Percentiles rank a stretch among this genome's conserved stretches.
phyloP scores from a whole-genome alignment of 2,113 vertebrate species.

The Nannospalax galili region DNA sequence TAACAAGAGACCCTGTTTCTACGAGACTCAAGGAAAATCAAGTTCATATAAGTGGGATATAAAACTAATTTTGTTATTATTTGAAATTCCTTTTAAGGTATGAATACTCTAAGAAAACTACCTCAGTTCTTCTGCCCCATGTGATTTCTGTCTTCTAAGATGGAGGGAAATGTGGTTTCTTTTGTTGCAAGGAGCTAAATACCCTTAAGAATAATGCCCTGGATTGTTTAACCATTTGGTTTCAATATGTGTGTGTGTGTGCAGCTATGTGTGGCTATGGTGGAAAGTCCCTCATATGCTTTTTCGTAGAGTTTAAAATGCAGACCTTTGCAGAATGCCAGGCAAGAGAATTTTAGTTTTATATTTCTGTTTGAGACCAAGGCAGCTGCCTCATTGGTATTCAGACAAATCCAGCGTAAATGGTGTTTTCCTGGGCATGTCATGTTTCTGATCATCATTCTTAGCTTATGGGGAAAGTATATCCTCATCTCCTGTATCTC shows the following conservation, averaged over 20 bases:
- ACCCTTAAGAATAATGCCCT: not conserved
- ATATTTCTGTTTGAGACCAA: not conserved
- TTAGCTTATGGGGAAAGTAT: not conserved
- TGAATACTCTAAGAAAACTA: not conserved
- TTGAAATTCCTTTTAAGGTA: not conserved
- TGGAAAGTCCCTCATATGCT: not conserved
- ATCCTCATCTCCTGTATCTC: not conserved
- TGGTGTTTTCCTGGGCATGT: not conserved
- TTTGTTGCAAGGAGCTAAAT: not conserved
- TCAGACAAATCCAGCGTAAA: not conserved
- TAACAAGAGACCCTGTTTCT: not conserved
- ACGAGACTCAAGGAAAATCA: not conserved
- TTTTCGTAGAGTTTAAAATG: not conserved
- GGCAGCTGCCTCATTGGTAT: not conserved
- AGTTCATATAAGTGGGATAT: not conserved
- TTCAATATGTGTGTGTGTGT: not conserved
- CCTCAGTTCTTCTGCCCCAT: not conserved
- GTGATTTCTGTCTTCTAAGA: not conserved
- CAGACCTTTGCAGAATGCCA: not conserved
- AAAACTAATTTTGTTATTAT: not conserved
- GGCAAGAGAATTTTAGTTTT: not conserved
- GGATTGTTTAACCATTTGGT: not conserved
- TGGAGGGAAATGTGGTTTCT: not conserved
- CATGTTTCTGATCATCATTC: not conserved
- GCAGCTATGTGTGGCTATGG: too few relatives aligned